Evolutionary conservation across 2,888 invertebrate genomes (phyloP), one percentile per base, ranked within the genome.

Genomic region (Chloroclysta siterata): DNA sequence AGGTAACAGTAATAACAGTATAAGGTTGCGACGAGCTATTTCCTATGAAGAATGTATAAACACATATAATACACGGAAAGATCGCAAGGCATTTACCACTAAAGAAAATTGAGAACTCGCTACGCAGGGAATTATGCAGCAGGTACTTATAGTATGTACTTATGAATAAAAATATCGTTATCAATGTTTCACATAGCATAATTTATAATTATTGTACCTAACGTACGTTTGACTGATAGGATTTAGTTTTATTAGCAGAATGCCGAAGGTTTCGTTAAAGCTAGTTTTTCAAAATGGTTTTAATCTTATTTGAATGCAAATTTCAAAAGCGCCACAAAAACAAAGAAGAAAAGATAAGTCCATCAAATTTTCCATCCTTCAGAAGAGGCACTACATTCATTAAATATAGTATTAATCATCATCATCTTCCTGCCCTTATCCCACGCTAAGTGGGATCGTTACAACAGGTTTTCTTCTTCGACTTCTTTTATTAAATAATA

Each of bases 71-170:
- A 52, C 52, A 52, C n/a, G 33, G 39, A 39, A 52, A 52, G 14
- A 14, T 56, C 48, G 56, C 56, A n/a, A 48, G 0, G 48, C 46
- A 36, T 55, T 55, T 13, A 46, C 0, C 13, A 28, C 54, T 6
- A 47, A 36, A 55, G 17, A 55, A 50, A 57, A 51, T 6, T 48
- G 29, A 48, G 29, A 57, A 51, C 15, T 57, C 36, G 46, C 59
- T 46, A 29, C 11, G 53, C 53, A 42, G n/a, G 57, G 42, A 57
- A 57, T 13, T 47, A 28, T n/a, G 14, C 8, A 11, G 15, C 29
- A 15, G 42, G n/a, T n/a, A n/a, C n/a, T n/a, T n/a, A n/a, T 13
- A 28, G 13, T 36, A 33, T 47, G 15, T 33, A 8, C 33, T 2
- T 46, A 53, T 42, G n/a, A 53, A 29, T 28, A 33, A 44, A 44